A percentile compares a stretch with the other conserved stretches of the same genome.
Conservation (phyloP, 2,888 invertebrate species). For the Priapulus caudatus region DNA sequence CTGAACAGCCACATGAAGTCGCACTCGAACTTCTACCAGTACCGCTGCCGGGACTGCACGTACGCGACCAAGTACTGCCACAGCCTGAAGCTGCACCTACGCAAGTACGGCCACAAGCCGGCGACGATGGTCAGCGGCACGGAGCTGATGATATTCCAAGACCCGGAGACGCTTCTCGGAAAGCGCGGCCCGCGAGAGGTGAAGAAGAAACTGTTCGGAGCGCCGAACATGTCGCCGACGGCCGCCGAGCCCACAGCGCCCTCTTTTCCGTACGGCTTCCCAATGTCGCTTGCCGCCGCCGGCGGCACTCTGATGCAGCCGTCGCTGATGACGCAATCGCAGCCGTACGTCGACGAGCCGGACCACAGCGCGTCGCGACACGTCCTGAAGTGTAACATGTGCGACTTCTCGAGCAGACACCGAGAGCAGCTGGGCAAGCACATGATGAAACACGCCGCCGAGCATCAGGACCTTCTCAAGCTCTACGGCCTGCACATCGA, state of each 20-base stretch:
- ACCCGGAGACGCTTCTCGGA: slow-evolving; percentile 1
- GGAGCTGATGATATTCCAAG: not conserved
- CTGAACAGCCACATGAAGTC: slow-evolving; percentile 41
- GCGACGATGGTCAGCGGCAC: slow-evolving; percentile 20
- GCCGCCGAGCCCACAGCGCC: not conserved
- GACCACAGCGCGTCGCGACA: not conserved
- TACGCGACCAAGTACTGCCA: slow-evolving; percentile 41
- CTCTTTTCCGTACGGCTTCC: not conserved
- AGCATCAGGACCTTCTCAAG: slow-evolving; percentile 17
- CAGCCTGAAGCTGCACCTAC: slow-evolving; percentile 37
- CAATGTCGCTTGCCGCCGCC: not conserved
- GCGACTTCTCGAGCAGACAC: slow-evolving; percentile 34
- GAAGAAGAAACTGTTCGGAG: not conserved
- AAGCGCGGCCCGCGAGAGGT: slow-evolving; percentile 1
- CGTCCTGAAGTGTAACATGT: slow-evolving; percentile 35
- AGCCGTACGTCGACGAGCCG: not conserved
- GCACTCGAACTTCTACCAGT: slow-evolving; percentile 39
- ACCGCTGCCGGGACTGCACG: slow-evolving; percentile 36
- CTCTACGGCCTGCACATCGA: not conserved
- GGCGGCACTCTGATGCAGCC: not conserved
- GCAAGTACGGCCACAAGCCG: slow-evolving; percentile 37
- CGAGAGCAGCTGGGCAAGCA: slow-evolving; percentile 36
- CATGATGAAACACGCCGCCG: slow-evolving; percentile 36
- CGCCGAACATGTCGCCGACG: not conserved
- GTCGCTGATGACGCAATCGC: no score